Evolutionary conservation across 2,113 vertebrate genomes (phyloP).

Genomic region (Halichoeres trimaculatus): DNA sequence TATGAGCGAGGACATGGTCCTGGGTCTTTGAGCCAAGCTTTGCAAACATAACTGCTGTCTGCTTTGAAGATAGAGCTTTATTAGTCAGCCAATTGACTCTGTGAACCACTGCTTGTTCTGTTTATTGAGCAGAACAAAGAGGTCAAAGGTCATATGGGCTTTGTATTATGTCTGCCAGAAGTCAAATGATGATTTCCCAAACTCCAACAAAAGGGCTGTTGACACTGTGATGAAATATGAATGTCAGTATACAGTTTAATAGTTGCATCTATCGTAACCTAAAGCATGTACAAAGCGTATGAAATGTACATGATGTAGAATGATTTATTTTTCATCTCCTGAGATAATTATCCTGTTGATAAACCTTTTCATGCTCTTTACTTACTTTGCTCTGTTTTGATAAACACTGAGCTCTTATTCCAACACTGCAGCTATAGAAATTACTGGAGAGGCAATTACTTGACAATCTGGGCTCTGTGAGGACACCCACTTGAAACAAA

Average conservation of each 20-base stretch:
- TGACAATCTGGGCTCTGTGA: conserved; percentile 62
- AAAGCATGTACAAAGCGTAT: too few species aligned
- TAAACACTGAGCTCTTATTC: conserved; percentile 28
- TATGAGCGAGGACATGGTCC: conserved; percentile 29
- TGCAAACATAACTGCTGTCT: conserved; percentile 40
- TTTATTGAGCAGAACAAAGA: conserved; percentile 18
- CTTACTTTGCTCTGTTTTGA: conserved; percentile 33
- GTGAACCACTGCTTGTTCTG: neutral
- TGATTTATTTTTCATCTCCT: conserved; percentile 26
- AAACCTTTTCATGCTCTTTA: conserved; percentile 56
- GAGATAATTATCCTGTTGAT: conserved; percentile 42
- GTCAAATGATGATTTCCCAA: neutral
- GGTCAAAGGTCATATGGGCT: conserved; percentile 2
- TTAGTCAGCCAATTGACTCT: conserved; percentile 29
- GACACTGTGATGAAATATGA: too few species aligned
- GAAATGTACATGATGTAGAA: too few species aligned
- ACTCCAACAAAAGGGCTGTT: neutral
- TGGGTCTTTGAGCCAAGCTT: conserved; percentile 39
- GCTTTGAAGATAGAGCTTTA: conserved; percentile 58
- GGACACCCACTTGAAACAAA: conserved; percentile 73
- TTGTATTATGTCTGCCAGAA: neutral
- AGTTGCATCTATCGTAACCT: too few species aligned
- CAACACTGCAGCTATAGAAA: conserved; percentile 59
- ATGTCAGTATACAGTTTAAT: too few species aligned
- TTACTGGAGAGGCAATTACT: conserved; percentile 71